phyloP scores from a whole-genome alignment of 2,888 invertebrate genomes.

The Drosophila birchii region DNA sequence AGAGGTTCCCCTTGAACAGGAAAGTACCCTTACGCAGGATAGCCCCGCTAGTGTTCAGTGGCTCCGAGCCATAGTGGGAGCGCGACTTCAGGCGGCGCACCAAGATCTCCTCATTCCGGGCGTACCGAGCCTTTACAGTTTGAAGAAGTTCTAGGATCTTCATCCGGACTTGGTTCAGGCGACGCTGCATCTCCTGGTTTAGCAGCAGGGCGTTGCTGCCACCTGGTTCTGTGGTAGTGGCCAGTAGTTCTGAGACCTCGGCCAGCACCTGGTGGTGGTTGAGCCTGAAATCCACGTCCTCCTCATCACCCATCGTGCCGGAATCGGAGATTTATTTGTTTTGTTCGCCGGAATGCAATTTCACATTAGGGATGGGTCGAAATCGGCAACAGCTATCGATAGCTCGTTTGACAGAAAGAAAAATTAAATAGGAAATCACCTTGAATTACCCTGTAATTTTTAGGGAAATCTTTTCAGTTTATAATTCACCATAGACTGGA shows the following conservation, averaged over 20 bases:
- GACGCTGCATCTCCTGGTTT: slow-evolving; percentile 75
- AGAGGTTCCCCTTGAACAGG: slow-evolving; percentile 85
- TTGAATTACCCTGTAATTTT: background rate
- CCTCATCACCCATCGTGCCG: slow-evolving; percentile 21
- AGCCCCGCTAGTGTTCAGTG: slow-evolving; percentile 84
- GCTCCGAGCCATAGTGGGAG: slow-evolving; percentile 30
- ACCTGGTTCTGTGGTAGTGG: slow-evolving; percentile 27
- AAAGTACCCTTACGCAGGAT: slow-evolving; percentile 82
- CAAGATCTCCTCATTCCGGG: slow-evolving; percentile 66
- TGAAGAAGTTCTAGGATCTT: slow-evolving; percentile 62
- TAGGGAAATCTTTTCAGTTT: no score
- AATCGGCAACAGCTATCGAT: background rate
- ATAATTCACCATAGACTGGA: background rate
- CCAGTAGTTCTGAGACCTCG: slow-evolving; percentile 55
- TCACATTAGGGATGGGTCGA: background rate
- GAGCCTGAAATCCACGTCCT: slow-evolving; percentile 19
- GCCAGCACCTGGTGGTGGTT: slow-evolving; percentile 45
- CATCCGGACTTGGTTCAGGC: slow-evolving; percentile 62
- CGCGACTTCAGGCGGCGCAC: slow-evolving; percentile 42
- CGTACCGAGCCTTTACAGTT: slow-evolving; percentile 64
- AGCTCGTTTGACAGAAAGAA: no score
- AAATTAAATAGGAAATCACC: background rate
- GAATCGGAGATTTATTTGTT: slow-evolving; percentile 7
- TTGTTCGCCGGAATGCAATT: background rate
- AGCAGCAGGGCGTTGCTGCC: slow-evolving; percentile 69